A percentile compares a stretch with the other conserved stretches of the same genome.
Conservation (phyloP, 2,888 invertebrate genomes). For the Athalia circularis region DNA sequence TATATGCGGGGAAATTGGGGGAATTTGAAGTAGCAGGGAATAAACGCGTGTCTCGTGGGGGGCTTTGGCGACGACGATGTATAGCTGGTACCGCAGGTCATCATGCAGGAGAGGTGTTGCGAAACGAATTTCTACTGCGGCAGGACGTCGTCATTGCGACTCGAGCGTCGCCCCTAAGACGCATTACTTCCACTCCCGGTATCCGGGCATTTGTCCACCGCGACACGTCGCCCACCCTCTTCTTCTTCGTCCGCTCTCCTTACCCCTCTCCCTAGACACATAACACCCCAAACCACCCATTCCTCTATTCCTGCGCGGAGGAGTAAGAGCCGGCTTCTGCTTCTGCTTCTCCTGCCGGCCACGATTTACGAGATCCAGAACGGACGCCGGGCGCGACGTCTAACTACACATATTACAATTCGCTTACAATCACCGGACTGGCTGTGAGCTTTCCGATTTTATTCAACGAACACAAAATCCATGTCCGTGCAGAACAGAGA, state of each 20-base stretch:
- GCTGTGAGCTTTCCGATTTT: constrained; percentile 17
- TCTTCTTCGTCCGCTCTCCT: neutral
- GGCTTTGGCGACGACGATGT: constrained; percentile 7
- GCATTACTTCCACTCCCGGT: constrained; percentile 72
- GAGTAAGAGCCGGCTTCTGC: too few species aligned
- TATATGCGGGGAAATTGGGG: neutral
- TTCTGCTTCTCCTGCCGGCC: neutral
- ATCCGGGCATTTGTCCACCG: constrained; percentile 73
- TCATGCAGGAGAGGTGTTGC: neutral
- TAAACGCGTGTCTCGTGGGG: constrained; percentile 9
- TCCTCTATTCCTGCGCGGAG: neutral
- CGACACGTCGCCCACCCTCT: constrained; percentile 61
- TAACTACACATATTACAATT: too few species aligned
- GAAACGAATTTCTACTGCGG: neutral
- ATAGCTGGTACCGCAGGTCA: constrained; percentile 3
- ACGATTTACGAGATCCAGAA: constrained; percentile 32
- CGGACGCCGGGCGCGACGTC: constrained; percentile 27
- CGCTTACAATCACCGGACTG: too few species aligned
- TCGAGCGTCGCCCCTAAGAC: constrained; percentile 62
- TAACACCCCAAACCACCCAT: constrained; percentile 10
- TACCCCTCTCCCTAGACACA: neutral
- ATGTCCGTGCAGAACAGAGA: too few species aligned
- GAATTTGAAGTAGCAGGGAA: constrained; percentile 1
- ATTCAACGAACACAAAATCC: constrained; percentile 25
- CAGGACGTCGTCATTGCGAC: constrained; percentile 6